A percentile compares a stretch with the other conserved stretches of the same genome.
Conservation (phyloP, 1,140 invertebrate species). For the Colletes gigas region DNA sequence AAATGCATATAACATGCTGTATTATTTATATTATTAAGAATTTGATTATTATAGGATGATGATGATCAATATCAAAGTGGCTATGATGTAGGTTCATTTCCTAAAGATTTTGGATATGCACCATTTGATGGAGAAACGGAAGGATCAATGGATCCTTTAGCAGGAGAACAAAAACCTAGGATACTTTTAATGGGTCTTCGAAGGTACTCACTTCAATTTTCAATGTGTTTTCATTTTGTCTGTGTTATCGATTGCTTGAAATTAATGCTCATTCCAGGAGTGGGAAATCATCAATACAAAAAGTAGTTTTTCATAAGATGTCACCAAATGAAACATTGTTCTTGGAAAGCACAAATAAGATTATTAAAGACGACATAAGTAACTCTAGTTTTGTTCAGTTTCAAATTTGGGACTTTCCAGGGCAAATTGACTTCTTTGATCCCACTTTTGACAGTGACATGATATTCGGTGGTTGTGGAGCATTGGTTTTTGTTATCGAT, state of each 20-base stretch:
- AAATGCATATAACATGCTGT: not conserved
- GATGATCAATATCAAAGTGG: slow-evolving; percentile 80
- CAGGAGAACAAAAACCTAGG: slow-evolving; percentile 91
- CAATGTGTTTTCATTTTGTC: not conserved
- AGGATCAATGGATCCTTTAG: slow-evolving; percentile 82
- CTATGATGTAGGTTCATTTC: slow-evolving; percentile 91
- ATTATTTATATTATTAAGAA: not conserved
- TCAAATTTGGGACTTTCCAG: slow-evolving; percentile 99
- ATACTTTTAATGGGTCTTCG: slow-evolving; percentile 97
- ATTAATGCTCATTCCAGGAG: slow-evolving; percentile 85
- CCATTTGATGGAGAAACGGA: slow-evolving; percentile 90
- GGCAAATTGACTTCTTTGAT: slow-evolving; percentile 99
- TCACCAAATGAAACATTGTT: slow-evolving; percentile 99
- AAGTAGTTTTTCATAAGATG: slow-evolving; percentile 99
- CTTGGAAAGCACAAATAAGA: slow-evolving; percentile 98
- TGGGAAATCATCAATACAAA: slow-evolving; percentile 99
- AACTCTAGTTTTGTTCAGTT: slow-evolving; percentile 99
- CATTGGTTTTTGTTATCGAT: slow-evolving; percentile 99
- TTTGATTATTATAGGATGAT: slow-evolving; percentile 71
- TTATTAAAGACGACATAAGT: slow-evolving; percentile 98
- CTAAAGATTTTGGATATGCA: slow-evolving; percentile 96
- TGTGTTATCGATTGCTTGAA: not conserved
- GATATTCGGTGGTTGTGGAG: slow-evolving; percentile 97
- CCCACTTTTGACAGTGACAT: slow-evolving; percentile 96
- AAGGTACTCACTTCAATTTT: slow-evolving; percentile 83